Base-by-base conservation (phyloP, 2,888 invertebrate species). In the Stenodema calcarata region DNA sequence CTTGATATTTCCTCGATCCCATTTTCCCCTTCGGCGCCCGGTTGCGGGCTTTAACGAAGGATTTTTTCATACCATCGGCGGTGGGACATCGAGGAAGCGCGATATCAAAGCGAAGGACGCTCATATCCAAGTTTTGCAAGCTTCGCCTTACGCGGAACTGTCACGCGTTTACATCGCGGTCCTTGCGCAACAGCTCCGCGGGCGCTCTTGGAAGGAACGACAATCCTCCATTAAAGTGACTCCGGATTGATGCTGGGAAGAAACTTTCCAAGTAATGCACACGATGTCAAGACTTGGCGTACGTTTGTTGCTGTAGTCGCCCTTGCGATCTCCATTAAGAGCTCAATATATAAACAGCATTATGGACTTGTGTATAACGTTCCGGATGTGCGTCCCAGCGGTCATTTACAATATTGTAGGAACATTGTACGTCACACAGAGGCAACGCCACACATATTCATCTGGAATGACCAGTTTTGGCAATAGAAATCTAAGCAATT, bases 71-170 rank as follows among this genome's bases (percentile, higher is more conserved):
- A 7, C 23, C 62, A 23, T 62, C 62, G 23, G 23, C 27, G 23
- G 62, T 11, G 23, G 62, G 62, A 62, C 62, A 62, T 62, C 62
- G 30, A 80, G 80, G 80, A 80, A 80, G 80, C 80, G 50, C 47
- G 80, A 50, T 80, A 80, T 80, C 80, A 80, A 80, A 80, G 80
- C 80, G 80, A 80, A 80, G 80, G 80, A 80, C 80, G 80, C 54
- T 80, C 41, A 54, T 80, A 80, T 80, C 54, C 47, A 80, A 80
- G 80, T 80, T 80, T 80, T 80, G 80, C 54, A 80, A 80, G 80
- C 42, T 50, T 54, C 9, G 30, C 80, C 54, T 54, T 80, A 80
- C 54, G 80, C 80, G 80, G 80, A 80, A 80, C 73, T 73, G 73
- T 73, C 73, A 62, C 62, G 62, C 62, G 23, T 62, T 62, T 27